These are phyloP conservation scores for Andrena bucephala DNA, from an alignment of 2,888 invertebrate species.

Conservation along the genomic window DNA sequence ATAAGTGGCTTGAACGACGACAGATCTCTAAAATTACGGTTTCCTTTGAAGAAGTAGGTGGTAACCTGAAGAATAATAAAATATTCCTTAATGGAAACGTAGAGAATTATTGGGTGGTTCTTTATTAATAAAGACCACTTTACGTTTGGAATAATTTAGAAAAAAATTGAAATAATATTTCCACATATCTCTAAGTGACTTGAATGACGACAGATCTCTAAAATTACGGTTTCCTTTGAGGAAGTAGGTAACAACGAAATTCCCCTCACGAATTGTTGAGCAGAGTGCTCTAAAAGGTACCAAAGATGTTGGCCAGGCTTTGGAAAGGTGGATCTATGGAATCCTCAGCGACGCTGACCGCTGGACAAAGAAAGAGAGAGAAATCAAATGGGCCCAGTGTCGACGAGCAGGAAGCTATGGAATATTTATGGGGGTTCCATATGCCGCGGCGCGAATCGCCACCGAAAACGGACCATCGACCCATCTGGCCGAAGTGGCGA, in stretches of 20 bases:
- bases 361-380: conserved; percentile 6
- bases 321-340: background rate
- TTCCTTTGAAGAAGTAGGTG: background rate
- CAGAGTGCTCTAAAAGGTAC: background rate
- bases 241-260: background rate
- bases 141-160: too few species aligned
- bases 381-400: conserved; percentile 32
- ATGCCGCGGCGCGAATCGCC: conserved; percentile 77
- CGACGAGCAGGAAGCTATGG: conserved; percentile 59
- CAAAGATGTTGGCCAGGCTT: conserved; percentile 2
- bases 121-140: too few species aligned
- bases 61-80: too few species aligned
- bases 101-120: background rate
- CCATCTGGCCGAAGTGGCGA: conserved; percentile 83
- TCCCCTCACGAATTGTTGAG: background rate
- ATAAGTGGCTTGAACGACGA: too few species aligned
- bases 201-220: background rate
- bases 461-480: conserved; percentile 76
- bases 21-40: background rate
- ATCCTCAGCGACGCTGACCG: conserved; percentile 13
- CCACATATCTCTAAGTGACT: too few species aligned
- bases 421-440: conserved; percentile 81
- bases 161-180: too few species aligned
- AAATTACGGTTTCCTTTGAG: background rate
- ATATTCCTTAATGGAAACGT: background rate